Evolutionary conservation across 1,140 invertebrate species (phyloP).

Genomic region (Triops cancriformis): DNA sequence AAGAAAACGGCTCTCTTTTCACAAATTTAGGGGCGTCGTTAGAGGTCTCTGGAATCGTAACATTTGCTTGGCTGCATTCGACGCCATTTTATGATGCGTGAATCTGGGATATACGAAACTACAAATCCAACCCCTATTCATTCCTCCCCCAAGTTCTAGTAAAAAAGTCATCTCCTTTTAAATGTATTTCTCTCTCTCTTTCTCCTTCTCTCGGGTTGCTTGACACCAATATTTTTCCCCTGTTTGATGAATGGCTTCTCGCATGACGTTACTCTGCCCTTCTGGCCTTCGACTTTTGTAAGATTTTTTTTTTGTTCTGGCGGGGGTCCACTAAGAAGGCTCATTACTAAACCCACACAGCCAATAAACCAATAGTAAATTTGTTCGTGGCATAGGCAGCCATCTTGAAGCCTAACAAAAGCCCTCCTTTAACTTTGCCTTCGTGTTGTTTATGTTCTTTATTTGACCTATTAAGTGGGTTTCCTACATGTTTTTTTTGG

Average conservation of each 20-base stretch:
- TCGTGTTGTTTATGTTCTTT: too few species aligned
- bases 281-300: background rate
- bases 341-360: background rate
- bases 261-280: background rate
- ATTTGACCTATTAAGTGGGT: too few species aligned
- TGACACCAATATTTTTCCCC: background rate
- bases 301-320: background rate
- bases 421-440: too few species aligned
- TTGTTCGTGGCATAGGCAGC: too few species aligned
- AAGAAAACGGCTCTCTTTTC: background rate
- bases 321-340: background rate
- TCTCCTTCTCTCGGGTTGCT: background rate
- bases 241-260: background rate
- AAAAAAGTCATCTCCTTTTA: background rate
- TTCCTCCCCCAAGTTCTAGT: too few species aligned
- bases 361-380: background rate
- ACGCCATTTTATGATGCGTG: conserved; percentile 24
- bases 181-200: background rate
- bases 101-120: background rate
- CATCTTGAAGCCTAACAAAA: too few species aligned
- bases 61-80: conserved; percentile 23
- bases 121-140: background rate
- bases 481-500: too few species aligned
- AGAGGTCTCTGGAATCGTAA: conserved; percentile 2
- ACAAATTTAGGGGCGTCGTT: conserved; percentile 11